Base-by-base conservation (phyloP, 92 coral and sea anemone species). In the Palythoa grandis region DNA sequence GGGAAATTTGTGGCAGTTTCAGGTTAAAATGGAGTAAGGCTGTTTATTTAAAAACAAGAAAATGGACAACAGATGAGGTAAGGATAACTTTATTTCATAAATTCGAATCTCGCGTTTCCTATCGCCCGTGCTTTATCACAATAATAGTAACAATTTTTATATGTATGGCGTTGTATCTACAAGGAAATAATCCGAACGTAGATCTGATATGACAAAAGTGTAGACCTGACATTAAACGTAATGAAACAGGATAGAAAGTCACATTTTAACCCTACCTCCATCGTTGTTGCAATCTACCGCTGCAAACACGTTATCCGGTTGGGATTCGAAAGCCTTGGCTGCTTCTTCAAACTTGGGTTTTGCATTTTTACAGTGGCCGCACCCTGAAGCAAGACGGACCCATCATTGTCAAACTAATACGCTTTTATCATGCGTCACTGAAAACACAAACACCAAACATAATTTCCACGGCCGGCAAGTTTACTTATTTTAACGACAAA, bases 361-460 rank as follows among this genome's bases (percentile, higher is more conserved):
- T 0, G 99, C 95, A 63, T 91, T 91, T 87, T 93, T 92, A 72
- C 99, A 96, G 75, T 96, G 98, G 52, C 99, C 96, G 80, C 99
- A 96, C 99, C 99, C 99, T 96, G 57, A 25, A 77, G 67, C 11
- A 65, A n/a, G 25, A 23, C 11, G 29, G 2, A 19, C 24, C 29
- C 0, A 56, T 56, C 3, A 56, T 3, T 5, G 0, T 4, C 3
- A 56, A 56, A 12, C 3, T 56, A 11, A 12, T 12, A 12, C 2
- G 19, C 16, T 9, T 56, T 56, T 2, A n/a, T 17, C 68, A 19
- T 2, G 68, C 68, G 7, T 43, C 5, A 16, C 65, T 12, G 20
- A 58, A 58, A 58, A 58, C 65, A 43, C 50, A 8, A 43, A 43
- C 7, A 43, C 7, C 50, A 43, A 0, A 3, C 50, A 5, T 4